Base-by-base conservation (phyloP, 2,888 invertebrate genomes). In the Ctenicera cuprea region DNA sequence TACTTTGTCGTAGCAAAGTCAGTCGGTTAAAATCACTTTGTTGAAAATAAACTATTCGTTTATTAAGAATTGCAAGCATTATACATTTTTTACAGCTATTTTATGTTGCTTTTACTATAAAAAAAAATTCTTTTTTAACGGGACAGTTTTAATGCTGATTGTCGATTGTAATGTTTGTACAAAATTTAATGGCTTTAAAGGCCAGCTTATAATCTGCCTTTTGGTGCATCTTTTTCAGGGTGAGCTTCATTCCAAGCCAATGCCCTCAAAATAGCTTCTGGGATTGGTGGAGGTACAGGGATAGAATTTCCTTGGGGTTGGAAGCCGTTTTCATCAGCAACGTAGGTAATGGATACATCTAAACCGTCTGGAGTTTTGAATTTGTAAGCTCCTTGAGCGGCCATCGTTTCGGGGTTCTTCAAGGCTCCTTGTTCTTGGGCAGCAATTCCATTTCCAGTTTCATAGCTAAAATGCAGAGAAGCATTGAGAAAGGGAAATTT, bases 241-340 rank as follows among this genome's bases (percentile, higher is more conserved):
- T 92, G 88, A 16, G 91, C 90, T 30, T 91, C 90, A 78, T 91
- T 87, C 85, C 89, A 92, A 80, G 92, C 93, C 41, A 93, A 87
- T 37, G 93, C 91, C 83, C 91, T 92, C 83, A 91, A 91, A 79
- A 93, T 93, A 84, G 90, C 92, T 84, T 91, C 91, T 70, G 93
- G 93, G 63, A 86, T 91, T 79, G 92, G 92, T 26, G 93, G 93
- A 16, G 93, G 91, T 11, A 92, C 92, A 75, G 93, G 86, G 33
- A 82, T 62, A 57, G 78, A 78, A 50, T 71, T 43, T 11, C 86
- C 92, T 85, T 88, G 86, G 22, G 93, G 90, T 76, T 90, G 91
- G 89, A 91, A 93, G 73, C 94, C 93, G 78, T 92, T 91, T 84
- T 93, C 92, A 80, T 93, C 91, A 78, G 94, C 93, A 70, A 89